A percentile compares a stretch with the other conserved stretches of the same genome.
These are phyloP conservation scores for Agelas oroides DNA, from an alignment of 37 sponge, comb jelly and placozoan genomes.

Conservation along the genomic window DNA sequence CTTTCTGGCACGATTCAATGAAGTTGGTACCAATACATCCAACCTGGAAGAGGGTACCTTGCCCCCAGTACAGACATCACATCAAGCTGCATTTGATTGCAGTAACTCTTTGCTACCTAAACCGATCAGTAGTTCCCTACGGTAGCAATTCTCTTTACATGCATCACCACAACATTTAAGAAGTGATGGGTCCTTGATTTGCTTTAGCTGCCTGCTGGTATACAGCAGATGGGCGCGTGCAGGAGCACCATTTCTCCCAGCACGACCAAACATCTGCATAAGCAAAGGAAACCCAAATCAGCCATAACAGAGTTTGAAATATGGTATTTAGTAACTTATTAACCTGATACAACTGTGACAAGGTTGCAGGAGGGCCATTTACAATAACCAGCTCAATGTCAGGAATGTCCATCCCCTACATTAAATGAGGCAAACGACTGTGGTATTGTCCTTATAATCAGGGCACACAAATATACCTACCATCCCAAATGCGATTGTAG, in stretches of 20 bases:
- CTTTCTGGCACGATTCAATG: background rate
- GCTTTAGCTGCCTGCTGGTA: background rate
- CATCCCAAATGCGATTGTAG: too few species aligned
- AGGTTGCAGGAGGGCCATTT: background rate
- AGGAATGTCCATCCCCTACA: slow-evolving; percentile 17
- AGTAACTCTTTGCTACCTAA: background rate
- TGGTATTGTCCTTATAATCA: too few species aligned
- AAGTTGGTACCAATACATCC: background rate
- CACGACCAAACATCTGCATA: slow-evolving; percentile 11
- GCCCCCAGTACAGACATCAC: slow-evolving; percentile 1
- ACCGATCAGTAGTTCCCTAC: background rate
- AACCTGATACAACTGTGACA: slow-evolving; percentile 23
- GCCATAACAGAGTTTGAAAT: background rate
- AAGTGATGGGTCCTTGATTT: background rate
- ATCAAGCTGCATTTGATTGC: background rate
- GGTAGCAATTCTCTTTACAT: slow-evolving; percentile 1
- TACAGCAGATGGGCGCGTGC: slow-evolving; percentile 14
- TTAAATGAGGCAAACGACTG: too few species aligned
- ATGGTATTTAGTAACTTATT: background rate
- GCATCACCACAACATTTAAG: background rate
- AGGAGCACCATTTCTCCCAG: background rate
- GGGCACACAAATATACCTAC: too few species aligned
- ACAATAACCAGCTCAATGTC: slow-evolving; percentile 25
- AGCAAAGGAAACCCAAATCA: background rate
- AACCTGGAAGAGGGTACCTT: background rate